Base-by-base conservation (phyloP, 2,113 vertebrate genomes). In the Plestiodon gilberti region DNA sequence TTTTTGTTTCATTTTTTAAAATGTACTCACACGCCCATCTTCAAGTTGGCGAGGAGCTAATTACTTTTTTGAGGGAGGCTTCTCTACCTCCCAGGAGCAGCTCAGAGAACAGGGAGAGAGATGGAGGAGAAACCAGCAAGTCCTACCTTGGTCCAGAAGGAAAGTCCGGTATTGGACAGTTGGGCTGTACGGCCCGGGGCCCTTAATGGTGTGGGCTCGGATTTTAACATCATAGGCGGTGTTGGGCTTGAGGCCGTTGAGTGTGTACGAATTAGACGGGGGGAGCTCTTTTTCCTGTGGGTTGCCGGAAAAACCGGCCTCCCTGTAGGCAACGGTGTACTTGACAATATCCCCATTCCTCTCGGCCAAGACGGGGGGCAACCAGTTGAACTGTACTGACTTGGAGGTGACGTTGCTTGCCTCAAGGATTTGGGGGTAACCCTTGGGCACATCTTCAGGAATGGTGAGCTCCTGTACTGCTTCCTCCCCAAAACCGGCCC, bases 161-260 rank as follows among this genome's bases (percentile, higher is more conserved):
- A 98, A 97, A 57, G 98, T 99, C 97, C 97, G 98, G 97, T 99
- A 99, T 97, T 99, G 98, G 96, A 99, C 96, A 30, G 97, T 97
- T 1, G 98, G 99, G 97, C 98, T 99, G 98, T 98, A 99, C 74
- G 98, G 99, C 96, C 99, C 99, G 18, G 98, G 98, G 95, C 99
- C 99, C 97, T 98, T 97, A 97, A 97, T 98, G 95, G 99, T 99
- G 97, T 99, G 99, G 64, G 99, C 99, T 78, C 98, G 98, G 94
- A 99, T 98, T 98, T 98, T 98, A 95, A 99, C 97, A 78, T 99
- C 98, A 79, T 99, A 99, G 86, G 97, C 97, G 3, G 98, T 98
- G 97, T 98, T 97, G 79, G 99, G 98, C 96, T 97, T 98, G 93
- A 99, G 98, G 96, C 98, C 97, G 96, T 96, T 98, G 92, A 99